Base-by-base conservation (phyloP, 2,888 invertebrate genomes). In the Zygothrica quintamaculata region DNA sequence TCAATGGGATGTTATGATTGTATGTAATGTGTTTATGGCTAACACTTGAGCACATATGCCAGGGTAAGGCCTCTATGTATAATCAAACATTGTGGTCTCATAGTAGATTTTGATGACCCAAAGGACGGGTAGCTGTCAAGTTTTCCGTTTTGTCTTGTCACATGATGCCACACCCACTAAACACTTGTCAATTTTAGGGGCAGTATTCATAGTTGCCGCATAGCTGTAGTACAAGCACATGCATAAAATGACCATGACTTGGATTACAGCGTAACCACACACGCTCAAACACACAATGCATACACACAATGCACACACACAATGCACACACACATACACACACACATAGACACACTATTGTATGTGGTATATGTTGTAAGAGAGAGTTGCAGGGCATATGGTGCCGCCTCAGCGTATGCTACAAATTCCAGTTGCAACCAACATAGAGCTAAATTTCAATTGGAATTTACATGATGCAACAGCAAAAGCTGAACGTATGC, bases 221-320 rank as follows among this genome's bases (percentile, higher is more conserved):
- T 50, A 55, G 56, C 55, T 69, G 77, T 64, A 42, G 43, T 55
- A 77, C 78, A 69, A 65, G 67, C 50, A 67, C 60, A 79, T 74
- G 79, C 72, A 79, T 74, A 79, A 67, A 65, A 67, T 74, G 76
- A 57, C 76, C 76, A 76, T 71, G 59, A 58, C 66, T 66, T 70
- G 34, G 44, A 16, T 31, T 12, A 48, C 60, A 53, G 18, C 47
- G 9, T 12, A 31, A 34, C 36, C 26, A 42, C 25, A 18, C 13
- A 12, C 15, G 8, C 16, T 8, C 25, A 16, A 47, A 48, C 39
- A 48, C 56, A 29, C 36, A 34, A 16, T 43, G 44, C 39, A 44
- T 53, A 34, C 36, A 34, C 36, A 33, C 18, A 13, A n/a, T n/a
- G n/a, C n/a, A n/a, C n/a, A n/a, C n/a, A n/a, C n/a, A n/a, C n/a